Evolutionary conservation across 2,888 invertebrate species (phyloP).

Genomic region (Pseudococcus longispinus): DNA sequence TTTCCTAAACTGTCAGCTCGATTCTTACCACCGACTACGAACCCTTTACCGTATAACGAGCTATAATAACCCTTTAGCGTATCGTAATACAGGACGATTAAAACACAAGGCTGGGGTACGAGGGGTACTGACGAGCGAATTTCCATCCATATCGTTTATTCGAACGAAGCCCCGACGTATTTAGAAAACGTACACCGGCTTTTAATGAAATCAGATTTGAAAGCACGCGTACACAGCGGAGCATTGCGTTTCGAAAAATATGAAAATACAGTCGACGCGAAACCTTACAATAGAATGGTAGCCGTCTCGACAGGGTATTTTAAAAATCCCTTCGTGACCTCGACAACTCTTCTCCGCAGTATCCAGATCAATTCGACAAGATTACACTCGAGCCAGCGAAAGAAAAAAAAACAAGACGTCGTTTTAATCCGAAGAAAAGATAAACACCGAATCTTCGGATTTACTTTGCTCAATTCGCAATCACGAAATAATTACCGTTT

Average conservation of each 20-base stretch:
- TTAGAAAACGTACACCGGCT: background rate
- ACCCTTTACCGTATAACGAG: background rate
- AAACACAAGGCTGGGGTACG: background rate
- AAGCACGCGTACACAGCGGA: too few species aligned
- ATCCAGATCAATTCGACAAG: background rate
- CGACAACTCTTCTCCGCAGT: background rate
- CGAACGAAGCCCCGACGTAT: background rate
- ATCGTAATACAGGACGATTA: background rate
- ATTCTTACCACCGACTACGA: background rate
- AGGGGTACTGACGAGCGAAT: background rate
- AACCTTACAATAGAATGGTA: background rate
- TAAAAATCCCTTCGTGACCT: slow-evolving; percentile 18
- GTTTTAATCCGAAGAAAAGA: slow-evolving; percentile 29
- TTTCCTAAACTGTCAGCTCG: background rate
- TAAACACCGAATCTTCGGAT: slow-evolving; percentile 31
- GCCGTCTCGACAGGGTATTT: background rate
- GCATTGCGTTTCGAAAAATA: background rate
- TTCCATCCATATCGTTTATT: background rate
- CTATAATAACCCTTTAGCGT: background rate
- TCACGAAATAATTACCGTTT: slow-evolving; percentile 38
- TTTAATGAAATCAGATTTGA: background rate
- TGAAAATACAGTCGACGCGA: background rate
- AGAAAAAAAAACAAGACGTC: background rate
- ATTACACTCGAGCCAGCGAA: background rate
- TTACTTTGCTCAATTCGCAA: background rate